Evolutionary conservation across 2,797 vertebrate species (phyloP).

Genomic region (Danio albolineatus): DNA sequence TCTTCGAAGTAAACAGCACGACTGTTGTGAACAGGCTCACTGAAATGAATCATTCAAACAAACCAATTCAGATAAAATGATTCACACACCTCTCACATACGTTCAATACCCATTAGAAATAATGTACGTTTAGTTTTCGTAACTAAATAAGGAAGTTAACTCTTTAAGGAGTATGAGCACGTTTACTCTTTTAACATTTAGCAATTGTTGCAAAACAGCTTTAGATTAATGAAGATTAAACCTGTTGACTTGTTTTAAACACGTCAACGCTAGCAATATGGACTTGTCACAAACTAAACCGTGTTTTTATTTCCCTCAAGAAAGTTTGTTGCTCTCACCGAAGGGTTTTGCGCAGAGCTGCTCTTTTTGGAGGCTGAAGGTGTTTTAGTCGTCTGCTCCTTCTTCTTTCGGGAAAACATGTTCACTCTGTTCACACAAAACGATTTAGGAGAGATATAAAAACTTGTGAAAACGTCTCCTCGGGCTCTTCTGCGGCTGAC

Average conservation of each 20-base stretch:
- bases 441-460: not conserved
- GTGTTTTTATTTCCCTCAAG: not conserved
- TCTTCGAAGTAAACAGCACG: not conserved
- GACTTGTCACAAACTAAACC: not conserved
- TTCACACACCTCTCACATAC: not conserved
- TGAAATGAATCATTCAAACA: not conserved
- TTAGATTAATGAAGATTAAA: not conserved
- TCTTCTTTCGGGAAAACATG: conserved; percentile 94
- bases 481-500: conserved; percentile 12
- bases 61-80: not conserved
- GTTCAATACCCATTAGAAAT: not conserved
- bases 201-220: no score
- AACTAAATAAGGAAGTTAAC: not conserved
- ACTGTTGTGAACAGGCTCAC: not conserved
- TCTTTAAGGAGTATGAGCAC: not conserved
- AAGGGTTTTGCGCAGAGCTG: conserved; percentile 79
- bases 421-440: conserved; percentile 45
- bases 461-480: not conserved
- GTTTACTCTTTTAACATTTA: not conserved
- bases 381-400: conserved; percentile 89
- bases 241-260: not conserved
- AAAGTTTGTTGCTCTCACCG: conserved; percentile 76
- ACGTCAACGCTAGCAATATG: not conserved
- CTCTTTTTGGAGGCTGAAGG: conserved; percentile 94
- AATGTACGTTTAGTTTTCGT: no score